Conservation (phyloP, 2,888 invertebrate genomes). For the Buathra laborator region DNA sequence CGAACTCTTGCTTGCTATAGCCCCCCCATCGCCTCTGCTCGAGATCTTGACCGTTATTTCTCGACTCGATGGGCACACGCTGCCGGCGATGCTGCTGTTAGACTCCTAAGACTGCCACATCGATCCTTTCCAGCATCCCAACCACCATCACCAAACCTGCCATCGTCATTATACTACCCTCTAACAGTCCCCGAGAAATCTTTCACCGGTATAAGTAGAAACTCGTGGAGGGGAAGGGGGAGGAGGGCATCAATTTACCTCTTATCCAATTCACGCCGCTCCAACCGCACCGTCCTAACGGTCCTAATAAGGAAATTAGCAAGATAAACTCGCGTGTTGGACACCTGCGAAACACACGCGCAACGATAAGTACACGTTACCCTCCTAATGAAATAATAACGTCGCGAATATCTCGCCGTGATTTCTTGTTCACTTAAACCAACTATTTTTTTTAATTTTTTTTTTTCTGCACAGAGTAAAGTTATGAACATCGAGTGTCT, state of each 20-base stretch:
- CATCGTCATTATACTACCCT: constrained; percentile 52
- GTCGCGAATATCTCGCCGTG: not conserved
- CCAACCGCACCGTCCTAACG: constrained; percentile 57
- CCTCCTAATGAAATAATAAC: constrained; percentile 1
- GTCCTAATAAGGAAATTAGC: constrained; percentile 66
- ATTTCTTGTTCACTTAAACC: not conserved
- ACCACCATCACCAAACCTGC: constrained; percentile 35
- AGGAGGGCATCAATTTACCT: constrained; percentile 60
- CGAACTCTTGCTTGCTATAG: constrained; percentile 56
- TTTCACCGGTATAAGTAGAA: constrained; percentile 17
- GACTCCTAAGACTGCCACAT: constrained; percentile 54
- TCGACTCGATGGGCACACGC: constrained; percentile 69
- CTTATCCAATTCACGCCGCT: constrained; percentile 64
- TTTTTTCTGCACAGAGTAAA: not conserved
- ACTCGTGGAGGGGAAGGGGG: constrained; percentile 1
- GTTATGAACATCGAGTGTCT: constrained; percentile 56
- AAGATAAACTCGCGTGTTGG: constrained; percentile 55
- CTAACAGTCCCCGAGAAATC: constrained; percentile 52
- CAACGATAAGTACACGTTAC: constrained; percentile 40
- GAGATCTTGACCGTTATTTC: constrained; percentile 70
- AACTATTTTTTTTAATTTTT: constrained; percentile 9
- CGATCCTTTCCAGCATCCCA: constrained; percentile 63
- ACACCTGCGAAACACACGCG: constrained; percentile 46
- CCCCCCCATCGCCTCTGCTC: constrained; percentile 58
- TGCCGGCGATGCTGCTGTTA: constrained; percentile 65